Evolutionary conservation across 2,113 vertebrate genomes (phyloP).

Genomic region (Tetrax tetrax): DNA sequence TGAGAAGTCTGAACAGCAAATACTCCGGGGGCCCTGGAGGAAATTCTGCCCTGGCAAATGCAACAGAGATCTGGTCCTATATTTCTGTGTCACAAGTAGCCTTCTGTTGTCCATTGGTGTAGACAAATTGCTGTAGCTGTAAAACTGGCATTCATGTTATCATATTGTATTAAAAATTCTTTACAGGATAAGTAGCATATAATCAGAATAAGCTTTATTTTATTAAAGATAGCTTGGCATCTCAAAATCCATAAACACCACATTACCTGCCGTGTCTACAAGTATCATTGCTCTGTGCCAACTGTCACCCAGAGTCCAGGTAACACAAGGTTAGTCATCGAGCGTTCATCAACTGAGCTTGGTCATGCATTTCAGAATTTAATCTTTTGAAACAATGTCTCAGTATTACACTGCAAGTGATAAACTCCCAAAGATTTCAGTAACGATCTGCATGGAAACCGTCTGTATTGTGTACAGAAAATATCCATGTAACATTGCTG

Average conservation of each 20-base stretch:
- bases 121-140: background rate
- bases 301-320: background rate
- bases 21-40: no score
- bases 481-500: background rate
- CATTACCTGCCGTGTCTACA: no score
- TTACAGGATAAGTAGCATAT: background rate
- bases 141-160: background rate
- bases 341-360: accelerated
- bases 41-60: background rate
- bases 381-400: background rate
- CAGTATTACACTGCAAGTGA: background rate
- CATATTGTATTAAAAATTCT: background rate
- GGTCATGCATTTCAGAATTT: background rate
- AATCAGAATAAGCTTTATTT: background rate
- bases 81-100: background rate
- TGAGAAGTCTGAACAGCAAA: background rate
- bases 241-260: background rate
- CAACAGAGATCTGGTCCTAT: background rate
- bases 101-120: background rate
- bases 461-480: background rate
- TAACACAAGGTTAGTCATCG: accelerated
- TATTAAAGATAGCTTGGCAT: background rate
- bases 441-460: background rate
- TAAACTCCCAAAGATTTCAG: background rate
- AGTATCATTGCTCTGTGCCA: background rate